Base-by-base conservation (phyloP, 2,888 invertebrate species). In the Mylabris sibirica region DNA sequence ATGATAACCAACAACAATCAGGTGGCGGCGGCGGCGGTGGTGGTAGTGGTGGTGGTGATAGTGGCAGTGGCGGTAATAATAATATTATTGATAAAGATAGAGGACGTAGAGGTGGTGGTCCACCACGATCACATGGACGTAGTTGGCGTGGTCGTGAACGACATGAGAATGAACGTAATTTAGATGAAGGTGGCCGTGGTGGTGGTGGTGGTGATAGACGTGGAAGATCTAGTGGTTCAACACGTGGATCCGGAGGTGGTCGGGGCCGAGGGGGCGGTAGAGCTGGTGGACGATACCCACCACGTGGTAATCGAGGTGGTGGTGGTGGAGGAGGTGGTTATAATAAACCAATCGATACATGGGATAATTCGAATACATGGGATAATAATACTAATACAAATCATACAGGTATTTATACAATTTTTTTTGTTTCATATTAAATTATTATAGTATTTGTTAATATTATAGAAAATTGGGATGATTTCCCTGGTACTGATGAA, bases 391-490 rank as follows among this genome's bases (percentile, higher is more conserved):
- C 75, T 11, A 64, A 72, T 35, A 71, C 75, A 17, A 73, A 76
- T 44, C 75, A 74, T 74, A 86, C 82, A 79, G 84, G 83, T 72
- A 70, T 68, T 63, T 77, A 80, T 62, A 68, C 30, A 26, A 30
- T 30, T 30, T 6, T 76, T 83, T 79, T 65, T 14, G 14, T 12
- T n/a, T 44, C n/a, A 44, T 30, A n/a, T n/a, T n/a, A 26, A 22
- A 62, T 8, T 44, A n/a, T 9, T 17, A 34, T 60, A 59, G 17
- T 26, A 20, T 35, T 20, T 26, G 59, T 12, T 53, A 63, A n/a
- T 59, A 65, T 66, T 69, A 75, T 75, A 79, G 91, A 91, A 82
- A 94, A 93, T 84, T 96, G 93, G 95, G 95, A 94, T 86, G 85
- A 85, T 60, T 84, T 83, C 72, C 84, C 83, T 0, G 82, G 81